Evolutionary conservation across 2,888 invertebrate species (phyloP), one percentile per base, ranked within the genome.

Genomic region (Agonopterix alstromeriana): DNA sequence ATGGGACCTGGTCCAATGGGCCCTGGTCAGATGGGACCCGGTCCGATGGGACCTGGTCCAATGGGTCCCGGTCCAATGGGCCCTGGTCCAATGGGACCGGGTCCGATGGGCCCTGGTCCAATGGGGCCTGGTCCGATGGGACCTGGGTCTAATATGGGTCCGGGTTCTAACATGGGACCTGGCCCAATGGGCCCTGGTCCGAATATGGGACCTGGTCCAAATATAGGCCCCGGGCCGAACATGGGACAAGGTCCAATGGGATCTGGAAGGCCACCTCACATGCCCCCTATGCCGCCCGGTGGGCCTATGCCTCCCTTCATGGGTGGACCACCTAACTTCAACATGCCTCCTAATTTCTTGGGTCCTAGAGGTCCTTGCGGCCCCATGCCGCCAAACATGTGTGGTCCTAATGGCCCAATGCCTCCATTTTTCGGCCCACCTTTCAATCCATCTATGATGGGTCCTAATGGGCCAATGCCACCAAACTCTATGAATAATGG

Each of bases 341-440:
- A 70, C 2, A 82, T 83, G 81, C 84, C 84, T 2, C 82, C 84
- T 0, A 81, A 78, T 57, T 82, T 80, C 44, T 77, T 82, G 77
- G 82, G 85, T 1, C 84, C 85, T 1, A 81, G 78, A 56, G 80
- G 83, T 0, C 82, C 69, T 3, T 58, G 64, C 45, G 65, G 66
- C 12, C 52, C 54, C 11, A 61, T 67, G 59, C 71, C 66, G 1
- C 69, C 69, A 2, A 73, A 73, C 46, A 72, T 73, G 70, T 72
- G 70, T 47, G 70, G 73, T 11, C 70, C 73, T 11, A 73, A 70
- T 55, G 69, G 69, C 3, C 67, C 73, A 8, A 73, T 75, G 63
- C 73, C 72, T 9, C 70, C 72, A 17, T 73, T 67, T 50, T 73
- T 70, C 45, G 65, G 69, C 10, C 72, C 70, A 14, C 73, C 73